These are phyloP conservation scores for Calliopsis andreniformis DNA, from an alignment of 1,140 invertebrate genomes.

Conservation along the genomic window DNA sequence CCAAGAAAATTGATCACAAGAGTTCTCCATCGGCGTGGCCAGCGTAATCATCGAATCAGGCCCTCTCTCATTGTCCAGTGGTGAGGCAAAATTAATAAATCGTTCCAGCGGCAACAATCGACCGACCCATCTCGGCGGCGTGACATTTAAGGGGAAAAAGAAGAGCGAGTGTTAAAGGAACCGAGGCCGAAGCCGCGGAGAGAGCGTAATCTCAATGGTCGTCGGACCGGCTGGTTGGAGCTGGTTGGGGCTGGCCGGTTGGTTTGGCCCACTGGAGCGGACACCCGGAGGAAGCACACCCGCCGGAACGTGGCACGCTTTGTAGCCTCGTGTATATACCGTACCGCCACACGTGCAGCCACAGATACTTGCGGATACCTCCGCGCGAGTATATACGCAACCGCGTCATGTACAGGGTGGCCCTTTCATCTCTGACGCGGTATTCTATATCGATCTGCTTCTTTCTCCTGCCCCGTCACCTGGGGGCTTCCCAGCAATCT, in stretches of 20 bases:
- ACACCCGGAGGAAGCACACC: constrained; percentile 81
- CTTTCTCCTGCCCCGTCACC: neutral
- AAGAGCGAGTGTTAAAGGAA: constrained; percentile 63
- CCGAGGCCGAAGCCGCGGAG: constrained; percentile 61
- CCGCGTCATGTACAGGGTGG: constrained; percentile 40
- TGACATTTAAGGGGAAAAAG: constrained; percentile 70
- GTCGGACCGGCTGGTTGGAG: constrained; percentile 66
- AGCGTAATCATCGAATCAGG: constrained; percentile 37
- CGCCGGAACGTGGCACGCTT: constrained; percentile 81
- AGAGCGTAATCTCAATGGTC: constrained; percentile 75
- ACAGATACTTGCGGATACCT: constrained; percentile 53
- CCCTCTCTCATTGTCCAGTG: constrained; percentile 33
- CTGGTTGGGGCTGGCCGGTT: constrained; percentile 76
- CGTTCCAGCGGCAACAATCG: constrained; percentile 33
- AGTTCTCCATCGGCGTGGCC: constrained; percentile 1
- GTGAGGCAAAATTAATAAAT: constrained; percentile 47
- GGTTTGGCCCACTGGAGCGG: constrained; percentile 81
- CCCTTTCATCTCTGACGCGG: constrained; percentile 6
- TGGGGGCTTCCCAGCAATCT: too few species aligned
- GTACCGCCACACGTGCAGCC: constrained; percentile 62
- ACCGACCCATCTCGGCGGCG: constrained; percentile 50
- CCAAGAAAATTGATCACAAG: neutral
- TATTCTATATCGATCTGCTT: too few species aligned
- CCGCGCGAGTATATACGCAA: constrained; percentile 27
- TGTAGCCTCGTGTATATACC: constrained; percentile 72